Conservation (phyloP, 2,797 vertebrate species). For the Helicolenus hilgendorfi region DNA sequence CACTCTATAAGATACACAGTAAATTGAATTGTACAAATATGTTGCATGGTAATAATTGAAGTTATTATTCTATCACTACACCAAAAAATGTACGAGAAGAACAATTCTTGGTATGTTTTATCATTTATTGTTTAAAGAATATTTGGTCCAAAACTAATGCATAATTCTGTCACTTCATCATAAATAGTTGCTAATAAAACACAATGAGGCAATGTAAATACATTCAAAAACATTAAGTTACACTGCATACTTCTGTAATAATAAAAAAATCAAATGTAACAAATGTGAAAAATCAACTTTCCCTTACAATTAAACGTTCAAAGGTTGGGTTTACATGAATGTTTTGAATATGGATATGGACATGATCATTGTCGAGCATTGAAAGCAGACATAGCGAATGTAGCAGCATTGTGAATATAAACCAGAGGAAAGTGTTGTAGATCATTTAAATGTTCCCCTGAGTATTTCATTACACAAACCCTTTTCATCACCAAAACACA, state of each 20-base stretch:
- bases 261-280: neutral
- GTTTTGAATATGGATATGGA: neutral
- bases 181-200: slow-evolving; percentile 56
- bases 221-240: slow-evolving; percentile 31
- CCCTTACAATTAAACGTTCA: slow-evolving; percentile 1
- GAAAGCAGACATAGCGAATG: neutral
- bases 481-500: neutral
- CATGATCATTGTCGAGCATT: neutral
- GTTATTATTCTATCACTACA: neutral
- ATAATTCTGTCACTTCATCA: slow-evolving; percentile 6
- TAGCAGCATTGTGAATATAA: slow-evolving; percentile 28
- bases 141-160: slow-evolving; percentile 54
- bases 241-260: slow-evolving; percentile 37
- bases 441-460: slow-evolving; percentile 12
- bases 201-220: slow-evolving; percentile 14
- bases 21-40: neutral
- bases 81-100: neutral
- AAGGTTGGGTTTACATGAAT: neutral
- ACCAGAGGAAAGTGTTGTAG: neutral
- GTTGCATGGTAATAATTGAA: neutral
- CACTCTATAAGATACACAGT: neutral
- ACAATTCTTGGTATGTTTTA: neutral
- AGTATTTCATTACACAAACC: slow-evolving; percentile 43
- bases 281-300: slow-evolving; percentile 19
- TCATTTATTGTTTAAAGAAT: slow-evolving; percentile 61